Base-by-base conservation (phyloP, 37 sponge, comb jelly and placozoan species). In the Chondrosia reniformis region DNA sequence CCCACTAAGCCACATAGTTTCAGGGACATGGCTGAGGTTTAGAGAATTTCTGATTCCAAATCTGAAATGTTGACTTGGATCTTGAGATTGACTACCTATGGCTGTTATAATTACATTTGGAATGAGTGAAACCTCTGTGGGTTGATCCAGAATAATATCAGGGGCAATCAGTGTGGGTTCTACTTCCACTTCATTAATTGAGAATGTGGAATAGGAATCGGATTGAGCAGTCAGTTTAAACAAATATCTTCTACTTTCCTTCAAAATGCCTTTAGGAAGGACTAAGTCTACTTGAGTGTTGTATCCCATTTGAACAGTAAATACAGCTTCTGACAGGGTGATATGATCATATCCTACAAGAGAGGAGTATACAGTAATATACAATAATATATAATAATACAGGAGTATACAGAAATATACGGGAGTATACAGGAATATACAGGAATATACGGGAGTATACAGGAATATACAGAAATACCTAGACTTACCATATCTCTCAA, bases 41-140 rank as follows among this genome's bases (percentile, higher is more conserved):
- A n/a, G n/a, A n/a, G n/a, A n/a, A 45, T 63, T 12, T 21, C 28
- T 25, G 34, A 80, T 7, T n/a, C 93, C 93, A 85, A 78, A 92
- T 66, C 78, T 83, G 65, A 83, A 88, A 0, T 54, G 46, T 21
- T 88, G 76, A 13, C 89, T 89, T 24, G 32, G 5, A 43, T 87
- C 81, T 9, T 4, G 1, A 24, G 63, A 13, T 2, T 33, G 24
- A 42, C 63, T 88, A 52, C 82, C 63, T 24, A 36, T 25, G 0
- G 80, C 82, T 15, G 15, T 52, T 43, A 92, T 27, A 4, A 69
- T 43, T 37, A 85, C 88, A 27, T 59, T 17, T 25, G 93, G 88
- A 24, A 56, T 36, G 56, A 88, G 42, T 9, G 89, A 69, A 22
- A 66, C 67, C 19, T 89, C 93, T 7, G 76, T 69, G 32, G 83